Percentiles rank a stretch among this genome's conserved stretches.
phyloP scores from a whole-genome alignment of 1,140 invertebrate species.

The Metopolophium dirhodum region DNA sequence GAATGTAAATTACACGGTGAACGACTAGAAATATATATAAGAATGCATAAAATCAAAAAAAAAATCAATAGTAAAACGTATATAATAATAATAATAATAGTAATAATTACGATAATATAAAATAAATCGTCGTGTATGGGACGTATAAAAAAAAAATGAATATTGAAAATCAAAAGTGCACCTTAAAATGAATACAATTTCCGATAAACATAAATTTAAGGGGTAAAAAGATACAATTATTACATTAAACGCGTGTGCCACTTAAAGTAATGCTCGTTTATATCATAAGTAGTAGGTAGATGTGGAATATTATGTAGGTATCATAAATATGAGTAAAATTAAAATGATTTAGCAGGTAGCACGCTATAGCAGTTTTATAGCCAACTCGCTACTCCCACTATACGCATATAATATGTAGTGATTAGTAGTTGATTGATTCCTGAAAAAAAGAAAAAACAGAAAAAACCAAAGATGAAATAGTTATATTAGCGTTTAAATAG shows the following conservation, averaged over 20 bases:
- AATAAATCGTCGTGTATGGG: background rate
- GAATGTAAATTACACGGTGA: background rate
- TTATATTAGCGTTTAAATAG: background rate
- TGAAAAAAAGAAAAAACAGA: background rate
- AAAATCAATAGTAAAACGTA: background rate
- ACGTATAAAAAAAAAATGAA: background rate
- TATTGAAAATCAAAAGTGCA: background rate
- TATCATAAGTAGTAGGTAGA: background rate
- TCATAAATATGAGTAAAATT: constrained; percentile 31
- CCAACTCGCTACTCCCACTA: background rate
- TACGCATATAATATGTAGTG: constrained; percentile 12
- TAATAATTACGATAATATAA: background rate
- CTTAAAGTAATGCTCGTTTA: constrained; percentile 5
- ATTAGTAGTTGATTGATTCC: constrained; percentile 15
- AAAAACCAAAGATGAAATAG: background rate
- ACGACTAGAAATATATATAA: background rate
- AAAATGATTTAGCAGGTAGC: constrained; percentile 27
- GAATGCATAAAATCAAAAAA: background rate
- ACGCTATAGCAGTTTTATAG: constrained; percentile 22
- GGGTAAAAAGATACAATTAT: background rate
- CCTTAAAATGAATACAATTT: constrained; percentile 18
- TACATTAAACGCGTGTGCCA: background rate
- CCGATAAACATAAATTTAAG: background rate
- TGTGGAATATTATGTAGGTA: background rate
- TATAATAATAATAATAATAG: background rate